Conservation (phyloP, 2,888 invertebrate genomes). For the Drosophila subquinaria region DNA sequence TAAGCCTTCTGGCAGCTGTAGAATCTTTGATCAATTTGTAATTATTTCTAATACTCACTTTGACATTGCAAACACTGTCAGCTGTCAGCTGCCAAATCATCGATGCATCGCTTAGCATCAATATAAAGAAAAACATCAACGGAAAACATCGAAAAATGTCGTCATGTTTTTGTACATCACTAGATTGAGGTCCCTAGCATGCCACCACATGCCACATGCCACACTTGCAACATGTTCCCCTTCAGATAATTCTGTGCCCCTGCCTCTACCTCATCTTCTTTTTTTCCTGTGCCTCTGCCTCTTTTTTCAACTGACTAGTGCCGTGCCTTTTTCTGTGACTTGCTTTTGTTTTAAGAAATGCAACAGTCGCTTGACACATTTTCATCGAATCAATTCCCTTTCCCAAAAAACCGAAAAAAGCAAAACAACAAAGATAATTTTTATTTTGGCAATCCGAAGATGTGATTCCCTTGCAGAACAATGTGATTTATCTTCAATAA, state of each 20-base stretch:
- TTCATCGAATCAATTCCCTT: constrained; percentile 44
- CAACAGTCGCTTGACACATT: constrained; percentile 43
- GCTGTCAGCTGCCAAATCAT: too few species aligned
- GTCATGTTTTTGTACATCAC: too few species aligned
- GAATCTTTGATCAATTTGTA: too few species aligned
- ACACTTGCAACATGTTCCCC: background rate
- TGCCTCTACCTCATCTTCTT: background rate
- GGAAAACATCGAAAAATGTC: too few species aligned
- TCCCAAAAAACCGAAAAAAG: background rate
- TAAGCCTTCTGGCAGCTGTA: too few species aligned
- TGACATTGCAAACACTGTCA: too few species aligned
- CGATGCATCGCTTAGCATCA: too few species aligned
- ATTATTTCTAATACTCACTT: too few species aligned
- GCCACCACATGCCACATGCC: background rate
- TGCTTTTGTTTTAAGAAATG: constrained; percentile 24
- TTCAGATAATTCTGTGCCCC: background rate
- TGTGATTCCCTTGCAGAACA: background rate
- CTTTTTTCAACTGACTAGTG: constrained; percentile 1
- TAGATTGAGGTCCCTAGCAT: background rate
- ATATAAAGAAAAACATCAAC: too few species aligned
- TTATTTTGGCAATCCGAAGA: background rate
- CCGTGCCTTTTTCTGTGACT: constrained; percentile 12
- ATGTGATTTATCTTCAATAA: too few species aligned
- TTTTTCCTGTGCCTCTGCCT: background rate
- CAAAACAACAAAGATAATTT: background rate